phyloP scores from a whole-genome alignment of 2,888 invertebrate genomes.

The Seladonia tumulorum region DNA sequence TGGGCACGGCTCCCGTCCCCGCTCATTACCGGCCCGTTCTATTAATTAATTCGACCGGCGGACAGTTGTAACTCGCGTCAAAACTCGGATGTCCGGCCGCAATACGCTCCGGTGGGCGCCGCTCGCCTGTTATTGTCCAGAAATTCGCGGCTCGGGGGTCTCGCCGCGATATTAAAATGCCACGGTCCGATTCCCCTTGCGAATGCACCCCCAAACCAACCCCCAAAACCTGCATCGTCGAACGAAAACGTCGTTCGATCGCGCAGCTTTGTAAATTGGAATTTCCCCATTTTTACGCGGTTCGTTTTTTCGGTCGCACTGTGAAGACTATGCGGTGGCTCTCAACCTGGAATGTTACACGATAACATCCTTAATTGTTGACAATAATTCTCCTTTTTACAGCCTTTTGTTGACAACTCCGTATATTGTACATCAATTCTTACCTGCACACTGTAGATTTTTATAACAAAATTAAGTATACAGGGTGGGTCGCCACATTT shows the following conservation, averaged over 20 bases:
- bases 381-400: neutral
- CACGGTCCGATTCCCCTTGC: neutral
- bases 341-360: neutral
- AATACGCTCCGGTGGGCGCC: neutral
- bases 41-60: constrained; percentile 21
- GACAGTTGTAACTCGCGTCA: constrained; percentile 1
- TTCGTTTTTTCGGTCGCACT: neutral
- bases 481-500: too few species aligned
- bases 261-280: constrained; percentile 19
- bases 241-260: constrained; percentile 15
- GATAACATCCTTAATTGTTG: neutral
- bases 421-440: too few species aligned
- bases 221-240: neutral
- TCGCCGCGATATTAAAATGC: constrained; percentile 33
- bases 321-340: neutral
- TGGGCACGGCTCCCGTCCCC: neutral
- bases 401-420: too few species aligned
- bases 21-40: neutral
- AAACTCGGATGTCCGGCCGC: constrained; percentile 10
- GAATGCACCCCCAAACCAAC: neutral
- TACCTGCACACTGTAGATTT: too few species aligned
- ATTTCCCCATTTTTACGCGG: neutral
- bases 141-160: constrained; percentile 1
- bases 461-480: too few species aligned
- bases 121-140: constrained; percentile 11